phyloP scores from a whole-genome alignment of 2,113 vertebrate species.

The Channa argus region DNA sequence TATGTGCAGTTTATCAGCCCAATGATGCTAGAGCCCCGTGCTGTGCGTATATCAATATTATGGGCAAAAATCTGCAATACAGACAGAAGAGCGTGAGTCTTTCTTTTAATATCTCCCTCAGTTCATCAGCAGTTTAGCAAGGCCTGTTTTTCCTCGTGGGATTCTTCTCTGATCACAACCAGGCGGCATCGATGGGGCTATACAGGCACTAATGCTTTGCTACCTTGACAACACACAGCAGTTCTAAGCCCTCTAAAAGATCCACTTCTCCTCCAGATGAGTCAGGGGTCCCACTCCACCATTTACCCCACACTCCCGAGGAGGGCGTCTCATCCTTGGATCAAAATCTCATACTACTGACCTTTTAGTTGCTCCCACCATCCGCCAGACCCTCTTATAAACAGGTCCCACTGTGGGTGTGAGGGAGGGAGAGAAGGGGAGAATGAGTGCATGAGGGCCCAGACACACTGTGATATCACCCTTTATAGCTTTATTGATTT shows the following conservation, averaged over 20 bases:
- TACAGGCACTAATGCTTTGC: constrained; percentile 63
- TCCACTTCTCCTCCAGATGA: constrained; percentile 68
- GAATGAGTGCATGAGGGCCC: constrained; percentile 57
- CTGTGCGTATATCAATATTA: constrained; percentile 86
- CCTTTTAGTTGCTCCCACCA: constrained; percentile 66
- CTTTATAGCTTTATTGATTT: constrained; percentile 87
- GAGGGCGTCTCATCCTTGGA: constrained; percentile 72
- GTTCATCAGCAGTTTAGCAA: constrained; percentile 80
- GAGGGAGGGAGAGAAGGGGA: constrained; percentile 26
- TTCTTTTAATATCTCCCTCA: constrained; percentile 73
- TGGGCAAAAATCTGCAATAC: constrained; percentile 82
- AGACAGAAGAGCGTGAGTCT: constrained; percentile 67
- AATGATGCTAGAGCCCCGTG: constrained; percentile 82
- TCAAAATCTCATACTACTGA: constrained; percentile 74
- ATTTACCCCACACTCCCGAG: constrained; percentile 63
- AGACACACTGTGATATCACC: constrained; percentile 84
- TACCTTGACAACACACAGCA: constrained; percentile 70
- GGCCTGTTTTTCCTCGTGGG: constrained; percentile 67
- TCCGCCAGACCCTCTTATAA: constrained; percentile 67
- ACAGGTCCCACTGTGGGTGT: constrained; percentile 63
- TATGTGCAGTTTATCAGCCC: constrained; percentile 85
- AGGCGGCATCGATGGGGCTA: constrained; percentile 65
- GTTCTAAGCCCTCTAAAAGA: constrained; percentile 69
- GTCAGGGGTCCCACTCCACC: constrained; percentile 70
- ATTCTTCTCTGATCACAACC: constrained; percentile 70